phyloP scores from a whole-genome alignment of 2,888 invertebrate species.

The Bruchidius siliquastri region DNA sequence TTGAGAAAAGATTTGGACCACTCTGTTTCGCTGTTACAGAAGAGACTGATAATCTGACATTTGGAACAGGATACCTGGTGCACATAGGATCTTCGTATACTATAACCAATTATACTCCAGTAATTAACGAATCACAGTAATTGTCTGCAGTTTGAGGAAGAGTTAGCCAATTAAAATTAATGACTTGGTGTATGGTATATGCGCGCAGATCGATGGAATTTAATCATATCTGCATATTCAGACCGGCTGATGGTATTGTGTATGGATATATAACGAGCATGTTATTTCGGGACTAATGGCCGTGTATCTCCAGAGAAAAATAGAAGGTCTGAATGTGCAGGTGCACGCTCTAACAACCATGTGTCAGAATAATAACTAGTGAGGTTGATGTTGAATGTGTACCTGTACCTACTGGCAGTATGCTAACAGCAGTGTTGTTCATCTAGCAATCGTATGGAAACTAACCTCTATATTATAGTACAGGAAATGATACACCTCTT shows the following conservation, averaged over 20 bases:
- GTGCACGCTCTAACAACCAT: neutral
- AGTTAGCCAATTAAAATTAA: slow-evolving; percentile 40
- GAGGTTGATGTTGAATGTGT: neutral
- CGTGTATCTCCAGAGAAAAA: neutral
- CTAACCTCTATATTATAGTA: too few relatives aligned
- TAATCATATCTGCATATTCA: neutral
- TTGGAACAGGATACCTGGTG: neutral
- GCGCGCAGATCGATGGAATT: neutral
- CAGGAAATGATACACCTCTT: too few relatives aligned
- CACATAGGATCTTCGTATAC: neutral
- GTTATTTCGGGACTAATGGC: neutral
- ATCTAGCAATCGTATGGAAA: too few relatives aligned
- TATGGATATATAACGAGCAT: neutral
- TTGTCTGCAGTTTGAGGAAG: slow-evolving; percentile 12
- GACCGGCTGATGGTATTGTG: neutral
- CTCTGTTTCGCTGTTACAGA: too few relatives aligned
- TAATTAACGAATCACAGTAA: neutral
- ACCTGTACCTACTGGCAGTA: neutral
- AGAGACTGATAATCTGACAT: neutral
- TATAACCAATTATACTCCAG: neutral
- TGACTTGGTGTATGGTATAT: slow-evolving; percentile 23
- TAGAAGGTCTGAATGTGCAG: neutral
- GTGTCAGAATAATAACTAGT: neutral
- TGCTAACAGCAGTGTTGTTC: too few relatives aligned
- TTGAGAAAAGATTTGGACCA: too few relatives aligned